Conservation (phyloP, 2,888 invertebrate species). For the Mimumesa dahlbomi region DNA sequence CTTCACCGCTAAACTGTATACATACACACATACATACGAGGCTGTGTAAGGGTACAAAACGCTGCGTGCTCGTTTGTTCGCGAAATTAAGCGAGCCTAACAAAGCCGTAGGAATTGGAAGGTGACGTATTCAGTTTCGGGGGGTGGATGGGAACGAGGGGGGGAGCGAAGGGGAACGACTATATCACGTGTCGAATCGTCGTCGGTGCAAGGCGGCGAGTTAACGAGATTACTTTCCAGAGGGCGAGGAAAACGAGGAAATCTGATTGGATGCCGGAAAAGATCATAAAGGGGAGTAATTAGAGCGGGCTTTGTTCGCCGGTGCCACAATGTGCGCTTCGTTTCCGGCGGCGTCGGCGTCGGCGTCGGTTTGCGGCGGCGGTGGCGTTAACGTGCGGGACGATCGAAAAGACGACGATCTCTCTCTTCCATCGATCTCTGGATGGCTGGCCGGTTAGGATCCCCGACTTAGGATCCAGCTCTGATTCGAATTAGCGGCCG, state of each 20-base stretch:
- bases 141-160: no score
- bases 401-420: constrained; percentile 29
- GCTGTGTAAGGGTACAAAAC: no score
- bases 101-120: background rate
- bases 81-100: background rate
- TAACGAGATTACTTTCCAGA: constrained; percentile 74
- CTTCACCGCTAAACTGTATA: no score
- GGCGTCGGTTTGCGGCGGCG: background rate
- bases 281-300: constrained; percentile 77
- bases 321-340: constrained; percentile 56
- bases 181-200: constrained; percentile 16
- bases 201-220: constrained; percentile 60
- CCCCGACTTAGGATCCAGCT: background rate
- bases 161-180: no score
- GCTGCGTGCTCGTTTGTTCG: no score
- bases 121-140: background rate
- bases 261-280: constrained; percentile 76
- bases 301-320: constrained; percentile 73
- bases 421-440: constrained; percentile 25
- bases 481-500: constrained; percentile 46
- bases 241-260: constrained; percentile 73
- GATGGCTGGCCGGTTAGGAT: constrained; percentile 1
- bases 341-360: constrained; percentile 32
- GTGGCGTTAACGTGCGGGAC: background rate
- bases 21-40: no score